Base-by-base conservation (phyloP, 2,113 vertebrate genomes). In the Prionailurus bengalensis region DNA sequence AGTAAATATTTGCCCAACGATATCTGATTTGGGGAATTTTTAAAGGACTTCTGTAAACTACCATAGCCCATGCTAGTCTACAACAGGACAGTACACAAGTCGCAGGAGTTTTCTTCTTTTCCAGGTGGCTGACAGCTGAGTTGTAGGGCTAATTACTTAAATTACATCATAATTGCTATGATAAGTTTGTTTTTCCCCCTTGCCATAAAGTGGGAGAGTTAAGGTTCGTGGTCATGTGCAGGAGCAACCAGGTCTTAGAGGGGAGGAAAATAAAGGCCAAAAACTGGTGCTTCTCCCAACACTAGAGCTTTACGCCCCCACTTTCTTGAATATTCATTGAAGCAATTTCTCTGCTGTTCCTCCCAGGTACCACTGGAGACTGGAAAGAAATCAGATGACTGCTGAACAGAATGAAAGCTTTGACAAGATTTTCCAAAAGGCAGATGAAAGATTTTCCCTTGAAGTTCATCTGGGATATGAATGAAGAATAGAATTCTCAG, bases 361-460 rank as follows among this genome's bases (percentile, higher is more conserved):
- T 36, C 45, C 58, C 65, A 98, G 96, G 98, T n/a, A 97, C 65
- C 36, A 2, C 97, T 55, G 97, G 97, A 48, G 97, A 98, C 82
- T 98, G 98, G 98, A 55, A 98, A 98, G 98, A 95, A 98, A 98
- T 53, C 61, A 7, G 11, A 85, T 97, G 97, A 98, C 97, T 55
- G 93, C 97, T n/a, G 89, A 96, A 3, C 97, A 98, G 36, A 98
- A 0, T 91, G 97, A 98, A 89, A 96, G 13, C n/a, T 98, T 98
- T 91, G 95, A 98, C 15, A 25, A 86, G 27, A 81, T 91, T 33
- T 94, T 97, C 68, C 13, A 42, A 90, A 14, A 94, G 96, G 6
- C 95, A 97, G 87, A 96, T 98, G 16, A 92, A 96, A 93, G 70
- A 36, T 19, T 31, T 98, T 29, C 97, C 97, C 27, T 51, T 98